phyloP scores from a whole-genome alignment of 2,797 vertebrate species.

The Scolopax bukidnonensis region DNA sequence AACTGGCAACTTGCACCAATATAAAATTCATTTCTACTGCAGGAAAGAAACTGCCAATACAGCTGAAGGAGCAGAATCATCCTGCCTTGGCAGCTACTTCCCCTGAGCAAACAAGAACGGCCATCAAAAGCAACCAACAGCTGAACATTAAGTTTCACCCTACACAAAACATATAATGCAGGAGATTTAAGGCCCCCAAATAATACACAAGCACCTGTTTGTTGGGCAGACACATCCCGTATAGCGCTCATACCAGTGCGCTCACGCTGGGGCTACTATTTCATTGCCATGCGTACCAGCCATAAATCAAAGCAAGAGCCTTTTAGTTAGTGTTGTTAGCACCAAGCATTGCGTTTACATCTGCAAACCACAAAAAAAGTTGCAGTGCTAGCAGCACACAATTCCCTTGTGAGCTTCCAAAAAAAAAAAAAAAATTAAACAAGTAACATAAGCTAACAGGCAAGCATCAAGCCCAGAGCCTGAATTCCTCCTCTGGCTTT shows the following conservation, averaged over 20 bases:
- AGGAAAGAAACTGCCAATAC: neutral
- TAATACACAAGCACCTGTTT: slow-evolving; percentile 60
- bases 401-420: neutral
- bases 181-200: neutral
- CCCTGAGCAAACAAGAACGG: neutral
- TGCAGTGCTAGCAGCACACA: neutral
- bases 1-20: neutral
- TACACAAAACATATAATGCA: neutral
- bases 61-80: neutral
- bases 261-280: neutral
- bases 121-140: slow-evolving; percentile 67
- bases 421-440: neutral
- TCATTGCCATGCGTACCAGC: neutral
- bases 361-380: neutral
- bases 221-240: neutral
- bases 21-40: neutral
- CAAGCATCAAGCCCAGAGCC: neutral
- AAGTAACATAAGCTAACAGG: neutral
- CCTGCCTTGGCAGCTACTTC: neutral
- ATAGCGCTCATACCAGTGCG: neutral
- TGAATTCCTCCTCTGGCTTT: slow-evolving; percentile 5
- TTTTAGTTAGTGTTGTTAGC: slow-evolving; percentile 17
- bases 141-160: slow-evolving; percentile 35
- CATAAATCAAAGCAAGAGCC: slow-evolving; percentile 31
- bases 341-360: neutral